Percentiles rank a stretch among this genome's conserved stretches.
Conservation (phyloP, 2,113 vertebrate genomes). For the Varanus komodoensis region DNA sequence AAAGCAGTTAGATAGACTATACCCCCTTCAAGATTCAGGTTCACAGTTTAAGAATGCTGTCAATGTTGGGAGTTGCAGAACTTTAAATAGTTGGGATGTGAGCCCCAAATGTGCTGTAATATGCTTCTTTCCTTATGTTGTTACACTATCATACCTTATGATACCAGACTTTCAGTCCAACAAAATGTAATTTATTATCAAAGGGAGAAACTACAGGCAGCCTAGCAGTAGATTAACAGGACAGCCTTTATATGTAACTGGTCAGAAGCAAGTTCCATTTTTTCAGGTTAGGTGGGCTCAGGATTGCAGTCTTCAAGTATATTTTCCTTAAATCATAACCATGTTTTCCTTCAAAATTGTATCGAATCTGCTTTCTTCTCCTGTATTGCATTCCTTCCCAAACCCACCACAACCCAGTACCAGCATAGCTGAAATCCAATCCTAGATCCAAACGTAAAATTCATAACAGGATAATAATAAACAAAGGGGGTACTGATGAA, state of each 20-base stretch:
- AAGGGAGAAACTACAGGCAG: background rate
- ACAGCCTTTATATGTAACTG: background rate
- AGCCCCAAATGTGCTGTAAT: background rate
- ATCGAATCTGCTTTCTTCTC: background rate
- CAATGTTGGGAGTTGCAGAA: too few species aligned
- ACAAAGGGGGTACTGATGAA: background rate
- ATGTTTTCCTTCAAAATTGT: accelerated
- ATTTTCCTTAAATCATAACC: background rate
- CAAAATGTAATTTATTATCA: background rate
- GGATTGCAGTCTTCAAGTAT: background rate
- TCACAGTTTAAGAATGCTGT: background rate
- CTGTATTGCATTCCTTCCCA: background rate
- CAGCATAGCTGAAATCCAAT: background rate
- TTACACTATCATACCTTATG: background rate
- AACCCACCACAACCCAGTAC: background rate
- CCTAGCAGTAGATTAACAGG: background rate
- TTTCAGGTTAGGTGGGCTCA: background rate
- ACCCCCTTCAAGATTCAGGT: background rate
- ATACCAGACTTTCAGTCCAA: background rate
- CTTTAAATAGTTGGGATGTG: too few species aligned
- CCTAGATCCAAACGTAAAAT: background rate
- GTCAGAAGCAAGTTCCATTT: background rate
- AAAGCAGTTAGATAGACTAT: background rate
- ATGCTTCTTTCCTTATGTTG: background rate
- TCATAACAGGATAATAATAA: background rate